phyloP scores from a whole-genome alignment of 30 jellyfish, hydroid and myxozoan species.

The Aurelia sp. region DNA sequence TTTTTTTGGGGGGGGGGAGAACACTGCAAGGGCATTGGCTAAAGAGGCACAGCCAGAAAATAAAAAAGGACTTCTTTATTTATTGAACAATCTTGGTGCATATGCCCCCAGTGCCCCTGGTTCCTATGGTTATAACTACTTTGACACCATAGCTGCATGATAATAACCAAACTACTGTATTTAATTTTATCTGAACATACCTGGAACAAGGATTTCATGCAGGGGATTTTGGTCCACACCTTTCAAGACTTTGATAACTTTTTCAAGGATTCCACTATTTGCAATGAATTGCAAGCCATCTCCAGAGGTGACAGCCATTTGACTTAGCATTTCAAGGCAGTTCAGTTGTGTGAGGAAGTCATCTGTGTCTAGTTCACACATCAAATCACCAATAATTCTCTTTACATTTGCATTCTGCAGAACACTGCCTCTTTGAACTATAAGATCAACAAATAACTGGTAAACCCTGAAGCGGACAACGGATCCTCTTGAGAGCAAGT shows the following conservation, averaged over 20 bases:
- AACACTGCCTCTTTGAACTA: not conserved
- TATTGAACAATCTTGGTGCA: no score
- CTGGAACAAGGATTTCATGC: slow-evolving; percentile 66
- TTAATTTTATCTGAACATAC: slow-evolving; percentile 4
- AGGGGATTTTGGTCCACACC: slow-evolving; percentile 57
- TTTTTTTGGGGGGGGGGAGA: no score
- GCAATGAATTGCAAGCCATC: slow-evolving; percentile 58
- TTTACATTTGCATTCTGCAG: not conserved
- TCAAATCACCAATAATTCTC: slow-evolving; percentile 28
- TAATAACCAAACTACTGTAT: no score
- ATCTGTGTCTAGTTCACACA: slow-evolving; percentile 44
- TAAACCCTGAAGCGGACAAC: slow-evolving; percentile 82
- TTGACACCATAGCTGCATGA: no score
- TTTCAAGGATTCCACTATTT: slow-evolving; percentile 49
- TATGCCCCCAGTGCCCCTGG: no score
- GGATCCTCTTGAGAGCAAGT: slow-evolving; percentile 38
- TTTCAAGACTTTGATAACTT: slow-evolving; percentile 27
- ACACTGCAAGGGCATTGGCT: no score
- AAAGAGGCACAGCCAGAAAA: no score
- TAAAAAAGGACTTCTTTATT: no score
- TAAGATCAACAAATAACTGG: slow-evolving; percentile 71
- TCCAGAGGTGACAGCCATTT: slow-evolving; percentile 49
- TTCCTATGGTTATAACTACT: no score
- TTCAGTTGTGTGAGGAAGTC: slow-evolving; percentile 78
- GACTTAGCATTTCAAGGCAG: slow-evolving; percentile 80